phyloP scores from a whole-genome alignment of 1,140 invertebrate genomes.

The Drosophila kepulauana region DNA sequence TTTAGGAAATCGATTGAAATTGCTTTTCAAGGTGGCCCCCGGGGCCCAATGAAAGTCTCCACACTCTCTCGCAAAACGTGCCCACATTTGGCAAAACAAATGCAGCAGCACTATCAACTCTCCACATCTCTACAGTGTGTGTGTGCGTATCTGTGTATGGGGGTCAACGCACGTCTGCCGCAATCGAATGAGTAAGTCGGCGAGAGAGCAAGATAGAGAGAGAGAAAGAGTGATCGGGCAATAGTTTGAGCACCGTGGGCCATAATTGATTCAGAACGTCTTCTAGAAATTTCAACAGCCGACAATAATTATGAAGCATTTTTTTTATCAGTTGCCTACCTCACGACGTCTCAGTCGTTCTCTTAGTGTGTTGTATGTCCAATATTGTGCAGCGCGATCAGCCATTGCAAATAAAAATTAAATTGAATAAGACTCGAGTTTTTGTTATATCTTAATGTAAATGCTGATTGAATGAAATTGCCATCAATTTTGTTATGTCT shows the following conservation, averaged over 20 bases:
- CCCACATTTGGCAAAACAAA: slow-evolving; percentile 33
- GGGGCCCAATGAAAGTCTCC: slow-evolving; percentile 9
- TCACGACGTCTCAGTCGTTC: slow-evolving; percentile 1
- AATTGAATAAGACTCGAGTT: background rate
- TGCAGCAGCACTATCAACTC: slow-evolving; percentile 17
- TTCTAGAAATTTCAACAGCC: slow-evolving; percentile 12
- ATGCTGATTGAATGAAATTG: slow-evolving; percentile 7
- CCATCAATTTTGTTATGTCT: background rate
- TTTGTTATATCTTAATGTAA: slow-evolving; percentile 1
- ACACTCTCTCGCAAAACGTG: slow-evolving; percentile 19
- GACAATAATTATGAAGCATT: background rate
- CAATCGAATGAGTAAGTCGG: slow-evolving; percentile 12
- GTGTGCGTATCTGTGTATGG: slow-evolving; percentile 5
- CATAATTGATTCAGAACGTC: slow-evolving; percentile 24
- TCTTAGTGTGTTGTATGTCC: slow-evolving; percentile 2
- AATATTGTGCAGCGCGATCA: slow-evolving; percentile 5
- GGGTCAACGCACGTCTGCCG: slow-evolving; percentile 51
- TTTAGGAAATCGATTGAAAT: slow-evolving; percentile 44
- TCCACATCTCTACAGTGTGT: slow-evolving; percentile 1
- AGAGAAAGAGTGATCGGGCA: slow-evolving; percentile 22
- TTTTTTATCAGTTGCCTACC: background rate
- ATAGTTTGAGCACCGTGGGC: slow-evolving; percentile 38
- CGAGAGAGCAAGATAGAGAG: background rate
- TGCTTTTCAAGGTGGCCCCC: slow-evolving; percentile 51
- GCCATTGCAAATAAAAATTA: slow-evolving; percentile 2